These are phyloP conservation scores for Drosophila colorata DNA, from an alignment of 2,888 invertebrate species.

Conservation along the genomic window DNA sequence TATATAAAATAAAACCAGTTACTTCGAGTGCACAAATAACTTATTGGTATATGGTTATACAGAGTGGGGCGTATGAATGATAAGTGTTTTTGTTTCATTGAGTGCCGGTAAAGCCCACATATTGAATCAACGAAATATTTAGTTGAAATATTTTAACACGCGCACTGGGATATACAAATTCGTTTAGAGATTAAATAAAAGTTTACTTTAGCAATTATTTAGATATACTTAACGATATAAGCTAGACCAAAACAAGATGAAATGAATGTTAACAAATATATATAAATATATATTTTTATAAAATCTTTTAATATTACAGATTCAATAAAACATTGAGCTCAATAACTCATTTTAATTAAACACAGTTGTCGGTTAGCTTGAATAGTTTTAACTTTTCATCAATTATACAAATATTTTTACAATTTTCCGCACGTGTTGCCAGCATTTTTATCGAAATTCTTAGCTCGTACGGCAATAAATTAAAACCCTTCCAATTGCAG, in stretches of 20 bases:
- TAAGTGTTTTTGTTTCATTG: constrained; percentile 4
- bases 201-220: too few species aligned
- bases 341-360: background rate
- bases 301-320: too few species aligned
- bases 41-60: background rate
- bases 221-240: too few species aligned
- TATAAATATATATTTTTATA: background rate
- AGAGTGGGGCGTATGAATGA: background rate
- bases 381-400: background rate
- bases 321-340: too few species aligned
- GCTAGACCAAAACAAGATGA: too few species aligned
- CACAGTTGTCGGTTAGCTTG: background rate
- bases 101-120: background rate
- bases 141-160: background rate
- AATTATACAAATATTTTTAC: background rate
- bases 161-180: background rate
- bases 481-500: background rate
- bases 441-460: background rate
- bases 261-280: too few species aligned
- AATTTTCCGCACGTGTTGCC: background rate
- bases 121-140: background rate
- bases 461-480: constrained; percentile 10
- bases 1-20: constrained; percentile 6
- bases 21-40: constrained; percentile 24
- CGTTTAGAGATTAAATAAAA: too few species aligned